Evolutionary conservation across 1,140 invertebrate genomes (phyloP), one percentile per base, ranked within the genome.

Genomic region (Drosophila seguyi): DNA sequence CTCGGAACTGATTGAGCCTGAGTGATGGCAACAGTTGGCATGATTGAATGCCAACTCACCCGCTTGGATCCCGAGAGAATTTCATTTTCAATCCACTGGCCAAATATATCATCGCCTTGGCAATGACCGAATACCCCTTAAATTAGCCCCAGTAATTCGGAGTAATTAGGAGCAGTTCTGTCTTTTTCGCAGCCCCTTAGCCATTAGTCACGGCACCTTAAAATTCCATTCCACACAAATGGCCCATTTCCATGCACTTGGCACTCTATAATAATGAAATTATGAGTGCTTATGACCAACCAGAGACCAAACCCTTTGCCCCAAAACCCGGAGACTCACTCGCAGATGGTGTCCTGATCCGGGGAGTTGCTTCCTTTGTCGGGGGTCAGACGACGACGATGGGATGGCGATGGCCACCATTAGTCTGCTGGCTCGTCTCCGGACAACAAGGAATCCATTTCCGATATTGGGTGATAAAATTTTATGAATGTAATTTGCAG

Each of bases 401-500:
- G 7, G 1, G 18, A 20, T 10, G 10, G 5, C 79, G 53, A 45
- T 79, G 67, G 48, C 44, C 44, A 18, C 85, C 85, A 88, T 88
- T 90, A 90, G 85, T 90, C 85, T 87, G 84, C n/a, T 42, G 36
- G 52, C 50, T 72, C 50, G 75, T 60, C 52, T 53, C 47, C 75
- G 58, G 65, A 79, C 75, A 77, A 77, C 75, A 86, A 67, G 69
- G 66, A 91, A 90, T 91, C 83, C 87, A 91, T 91, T 91, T 91
- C 80, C 87, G 87, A 91, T 91, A 91, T 91, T 87, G 78, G 87
- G 87, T 84, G 87, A 91, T 91, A 91, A 91, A 91, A 91, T 91
- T 91, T 91, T 91, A 91, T 91, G 77, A 76, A 84, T 84, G 87
- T 78, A 91, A 91, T 91, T 91, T 91, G 87, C 83, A 91, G 87